Conservation (phyloP, 2,888 invertebrate genomes). For the Acholoe squamosa region DNA sequence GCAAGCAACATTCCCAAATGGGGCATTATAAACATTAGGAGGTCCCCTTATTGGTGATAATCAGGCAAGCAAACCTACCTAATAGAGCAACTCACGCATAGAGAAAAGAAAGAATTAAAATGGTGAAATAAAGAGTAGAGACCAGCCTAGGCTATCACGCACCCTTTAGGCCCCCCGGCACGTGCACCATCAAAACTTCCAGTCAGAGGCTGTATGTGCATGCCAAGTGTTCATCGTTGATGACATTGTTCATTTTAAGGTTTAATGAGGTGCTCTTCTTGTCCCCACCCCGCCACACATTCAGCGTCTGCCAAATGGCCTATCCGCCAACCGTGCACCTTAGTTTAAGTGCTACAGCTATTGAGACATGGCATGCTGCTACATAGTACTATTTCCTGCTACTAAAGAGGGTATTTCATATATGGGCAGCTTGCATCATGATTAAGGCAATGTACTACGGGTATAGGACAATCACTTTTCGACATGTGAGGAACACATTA, state of each 20-base stretch:
- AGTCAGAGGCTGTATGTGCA: not conserved
- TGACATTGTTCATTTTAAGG: not conserved
- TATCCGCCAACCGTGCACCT: not conserved
- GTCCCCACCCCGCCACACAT: not conserved
- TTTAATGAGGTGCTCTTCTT: not conserved
- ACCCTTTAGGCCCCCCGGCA: not conserved
- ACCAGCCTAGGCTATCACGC: not conserved
- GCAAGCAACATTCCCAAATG: too few relatives aligned
- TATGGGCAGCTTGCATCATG: too few relatives aligned
- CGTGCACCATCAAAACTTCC: not conserved
- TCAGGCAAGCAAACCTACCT: not conserved
- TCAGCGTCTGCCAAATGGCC: not conserved
- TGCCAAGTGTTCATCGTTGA: slow-evolving; percentile 24
- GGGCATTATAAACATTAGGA: not conserved
- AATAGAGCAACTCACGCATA: not conserved
- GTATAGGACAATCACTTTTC: not conserved
- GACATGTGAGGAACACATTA: too few relatives aligned
- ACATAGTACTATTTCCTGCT: too few relatives aligned
- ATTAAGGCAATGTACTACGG: not conserved
- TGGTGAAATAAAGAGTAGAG: not conserved
- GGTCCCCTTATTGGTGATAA: not conserved
- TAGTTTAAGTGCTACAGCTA: too few relatives aligned
- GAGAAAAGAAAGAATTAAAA: too few relatives aligned
- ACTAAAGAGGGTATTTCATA: too few relatives aligned
- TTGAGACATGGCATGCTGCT: too few relatives aligned